Evolutionary conservation across 2,888 invertebrate genomes (phyloP).

Genomic region (Pyrochroa serraticornis): DNA sequence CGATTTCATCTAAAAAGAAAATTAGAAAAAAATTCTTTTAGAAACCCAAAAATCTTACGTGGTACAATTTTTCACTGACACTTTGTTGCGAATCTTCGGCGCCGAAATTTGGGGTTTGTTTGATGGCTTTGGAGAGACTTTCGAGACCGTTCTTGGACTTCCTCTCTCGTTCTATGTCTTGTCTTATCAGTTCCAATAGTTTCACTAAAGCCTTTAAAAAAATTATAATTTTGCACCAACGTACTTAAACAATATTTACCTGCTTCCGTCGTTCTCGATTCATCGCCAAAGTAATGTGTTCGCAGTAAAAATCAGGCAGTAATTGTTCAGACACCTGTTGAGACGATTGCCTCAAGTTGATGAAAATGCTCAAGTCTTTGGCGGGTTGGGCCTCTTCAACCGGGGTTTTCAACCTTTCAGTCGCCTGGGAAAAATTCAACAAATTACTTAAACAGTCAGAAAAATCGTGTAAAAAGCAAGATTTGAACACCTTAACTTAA

Average conservation of each 20-base stretch:
- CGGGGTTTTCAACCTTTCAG: conserved; percentile 72
- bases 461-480: no score
- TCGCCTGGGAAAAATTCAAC: conserved; percentile 62
- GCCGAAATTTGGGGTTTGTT: conserved; percentile 84
- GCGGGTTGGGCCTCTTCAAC: conserved; percentile 75
- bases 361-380: conserved; percentile 68
- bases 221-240: background rate
- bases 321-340: conserved; percentile 75
- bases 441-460: no score
- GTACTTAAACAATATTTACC: conserved; percentile 51
- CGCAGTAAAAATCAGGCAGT: conserved; percentile 93
- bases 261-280: conserved; percentile 88
- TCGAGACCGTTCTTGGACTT: conserved; percentile 89
- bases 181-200: conserved; percentile 82
- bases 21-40: background rate
- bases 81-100: conserved; percentile 89
- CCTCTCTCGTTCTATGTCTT: conserved; percentile 87
- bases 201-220: conserved; percentile 75
- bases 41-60: conserved; percentile 64
- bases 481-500: no score
- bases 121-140: conserved; percentile 86
- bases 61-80: conserved; percentile 89
- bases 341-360: conserved; percentile 71
- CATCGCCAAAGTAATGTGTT: conserved; percentile 92
- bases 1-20: conserved; percentile 77